These are phyloP conservation scores for Larimichthys polyactis DNA, from an alignment of 2,113 vertebrate species.

Conservation along the genomic window DNA sequence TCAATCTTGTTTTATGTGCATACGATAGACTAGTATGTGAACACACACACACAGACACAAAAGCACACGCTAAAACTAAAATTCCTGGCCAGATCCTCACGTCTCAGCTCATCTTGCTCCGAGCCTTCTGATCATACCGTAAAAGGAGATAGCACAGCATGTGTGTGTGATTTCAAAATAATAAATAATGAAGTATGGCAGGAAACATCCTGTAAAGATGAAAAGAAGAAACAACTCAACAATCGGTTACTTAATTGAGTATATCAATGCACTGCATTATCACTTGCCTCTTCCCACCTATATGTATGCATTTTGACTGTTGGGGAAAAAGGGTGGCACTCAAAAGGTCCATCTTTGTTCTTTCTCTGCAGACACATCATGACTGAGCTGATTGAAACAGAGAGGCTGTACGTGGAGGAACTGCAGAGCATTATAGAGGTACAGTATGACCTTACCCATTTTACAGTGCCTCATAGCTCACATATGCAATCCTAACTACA, in stretches of 20 bases:
- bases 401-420: slow-evolving; percentile 94
- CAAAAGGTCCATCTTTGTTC: not conserved
- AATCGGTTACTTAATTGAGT: no score
- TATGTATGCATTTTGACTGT: no score
- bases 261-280: no score
- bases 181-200: not conserved
- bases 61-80: not conserved
- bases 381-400: slow-evolving; percentile 94
- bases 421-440: slow-evolving; percentile 97
- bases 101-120: not conserved
- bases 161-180: not conserved
- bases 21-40: no score
- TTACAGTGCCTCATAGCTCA: not conserved
- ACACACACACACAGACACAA: no score
- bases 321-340: no score
- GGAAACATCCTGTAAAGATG: not conserved
- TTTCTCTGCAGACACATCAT: slow-evolving; percentile 88
- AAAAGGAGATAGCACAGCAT: not conserved
- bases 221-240: no score
- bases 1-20: no score
- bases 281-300: no score
- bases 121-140: not conserved
- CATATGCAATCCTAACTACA: no score
- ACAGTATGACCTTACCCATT: not conserved
- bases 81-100: not conserved